Conservation (phyloP, 2,888 invertebrate species). For the Epistrophe eligans region DNA sequence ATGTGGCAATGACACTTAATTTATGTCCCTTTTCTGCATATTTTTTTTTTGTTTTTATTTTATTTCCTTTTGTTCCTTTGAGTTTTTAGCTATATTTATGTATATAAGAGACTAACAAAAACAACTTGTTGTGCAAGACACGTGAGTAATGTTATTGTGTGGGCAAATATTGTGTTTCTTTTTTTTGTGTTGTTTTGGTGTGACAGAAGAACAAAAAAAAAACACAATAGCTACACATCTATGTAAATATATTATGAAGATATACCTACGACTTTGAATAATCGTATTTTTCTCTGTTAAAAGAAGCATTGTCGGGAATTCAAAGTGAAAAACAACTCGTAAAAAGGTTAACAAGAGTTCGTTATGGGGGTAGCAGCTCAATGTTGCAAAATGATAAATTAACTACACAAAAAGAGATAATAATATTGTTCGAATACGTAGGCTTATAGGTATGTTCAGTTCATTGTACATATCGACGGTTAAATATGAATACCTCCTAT, state of each 20-base stretch:
- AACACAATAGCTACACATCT: background rate
- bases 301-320: background rate
- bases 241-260: background rate
- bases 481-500: too few relatives aligned
- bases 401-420: background rate
- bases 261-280: constrained; percentile 18
- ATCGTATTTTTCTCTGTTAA: background rate
- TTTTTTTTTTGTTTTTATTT: background rate
- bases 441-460: too few relatives aligned
- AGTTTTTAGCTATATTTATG: background rate
- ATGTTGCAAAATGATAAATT: background rate
- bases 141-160: background rate
- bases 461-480: too few relatives aligned
- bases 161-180: background rate
- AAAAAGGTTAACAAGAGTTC: constrained; percentile 15
- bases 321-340: constrained; percentile 3
- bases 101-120: background rate
- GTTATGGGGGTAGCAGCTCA: background rate
- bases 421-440: too few relatives aligned
- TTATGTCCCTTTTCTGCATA: constrained; percentile 50
- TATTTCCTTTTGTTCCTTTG: background rate
- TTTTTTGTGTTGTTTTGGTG: background rate
- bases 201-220: constrained; percentile 4
- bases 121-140: constrained; percentile 28
- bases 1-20: constrained; percentile 57